Conservation (phyloP, 1,140 invertebrate species). For the Octopus sinensis region DNA sequence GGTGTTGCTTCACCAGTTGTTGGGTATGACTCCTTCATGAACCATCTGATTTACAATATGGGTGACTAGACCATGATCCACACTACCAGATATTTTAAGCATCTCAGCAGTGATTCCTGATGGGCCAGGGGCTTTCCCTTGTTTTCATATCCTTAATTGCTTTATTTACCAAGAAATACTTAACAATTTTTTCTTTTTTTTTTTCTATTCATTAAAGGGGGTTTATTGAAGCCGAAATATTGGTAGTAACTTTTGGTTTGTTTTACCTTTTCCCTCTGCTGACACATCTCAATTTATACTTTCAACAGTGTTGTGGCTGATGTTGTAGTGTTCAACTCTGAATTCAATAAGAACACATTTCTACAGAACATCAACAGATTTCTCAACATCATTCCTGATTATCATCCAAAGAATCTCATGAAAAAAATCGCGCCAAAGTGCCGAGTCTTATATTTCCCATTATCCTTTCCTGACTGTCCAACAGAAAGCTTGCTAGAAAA, state of each 20-base stretch:
- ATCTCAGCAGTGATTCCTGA: no score
- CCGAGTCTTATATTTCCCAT: slow-evolving; percentile 68
- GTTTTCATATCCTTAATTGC: no score
- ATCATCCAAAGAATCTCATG: slow-evolving; percentile 61
- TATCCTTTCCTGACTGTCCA: slow-evolving; percentile 38
- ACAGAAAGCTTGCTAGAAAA: not conserved
- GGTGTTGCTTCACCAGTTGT: no score
- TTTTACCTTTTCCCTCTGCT: slow-evolving; percentile 19
- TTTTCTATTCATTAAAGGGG: not conserved
- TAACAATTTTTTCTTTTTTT: not conserved
- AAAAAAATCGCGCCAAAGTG: slow-evolving; percentile 65
- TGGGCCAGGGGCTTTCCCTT: no score
- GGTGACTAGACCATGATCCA: no score
- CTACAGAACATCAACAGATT: slow-evolving; percentile 65
- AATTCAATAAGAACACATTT: slow-evolving; percentile 70
- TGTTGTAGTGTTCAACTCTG: slow-evolving; percentile 71
- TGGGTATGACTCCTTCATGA: no score
- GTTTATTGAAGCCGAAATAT: no score
- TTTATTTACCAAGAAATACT: no score
- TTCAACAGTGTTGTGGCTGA: slow-evolving; percentile 69
- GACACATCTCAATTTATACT: slow-evolving; percentile 27
- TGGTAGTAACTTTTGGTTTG: no score
- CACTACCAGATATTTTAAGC: no score
- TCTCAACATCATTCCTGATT: slow-evolving; percentile 69
- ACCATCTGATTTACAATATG: no score